Conservation (phyloP, 2,113 vertebrate genomes). For the Channa maculata region DNA sequence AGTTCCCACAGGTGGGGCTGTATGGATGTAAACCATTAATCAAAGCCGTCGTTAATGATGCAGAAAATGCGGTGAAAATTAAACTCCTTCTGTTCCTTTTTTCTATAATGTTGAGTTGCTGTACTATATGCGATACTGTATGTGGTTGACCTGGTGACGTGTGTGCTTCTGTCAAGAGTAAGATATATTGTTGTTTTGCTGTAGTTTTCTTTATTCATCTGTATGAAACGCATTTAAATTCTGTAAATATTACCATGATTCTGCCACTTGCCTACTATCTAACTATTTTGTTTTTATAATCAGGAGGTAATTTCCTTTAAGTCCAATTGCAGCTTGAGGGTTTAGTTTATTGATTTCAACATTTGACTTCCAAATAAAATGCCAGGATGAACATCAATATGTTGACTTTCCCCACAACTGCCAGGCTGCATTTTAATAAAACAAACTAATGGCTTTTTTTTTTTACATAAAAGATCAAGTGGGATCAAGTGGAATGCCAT, state of each 20-base stretch:
- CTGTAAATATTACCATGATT: not conserved
- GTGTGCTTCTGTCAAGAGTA: constrained; percentile 12
- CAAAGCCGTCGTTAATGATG: constrained; percentile 81
- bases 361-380: constrained; percentile 41
- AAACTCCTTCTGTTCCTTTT: constrained; percentile 68
- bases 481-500: constrained; percentile 51
- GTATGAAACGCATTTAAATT: not conserved
- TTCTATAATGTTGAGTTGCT: constrained; percentile 63
- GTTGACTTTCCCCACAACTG: constrained; percentile 39
- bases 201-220: constrained; percentile 8
- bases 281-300: not conserved
- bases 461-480: constrained; percentile 58
- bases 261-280: not conserved
- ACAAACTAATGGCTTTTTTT: constrained; percentile 56
- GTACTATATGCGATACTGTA: not conserved
- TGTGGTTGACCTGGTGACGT: constrained; percentile 30
- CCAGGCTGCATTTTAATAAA: constrained; percentile 62
- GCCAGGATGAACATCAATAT: constrained; percentile 19
- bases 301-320: not conserved
- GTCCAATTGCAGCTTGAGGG: constrained; percentile 12
- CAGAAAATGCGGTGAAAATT: constrained; percentile 77
- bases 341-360: constrained; percentile 41
- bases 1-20: constrained; percentile 79
- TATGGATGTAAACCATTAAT: constrained; percentile 80
- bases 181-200: constrained; percentile 12